Percentiles rank a stretch among this genome's conserved stretches.
Evolutionary conservation across 2,113 vertebrate species (phyloP).

Genomic region (Calidris pugnax): DNA sequence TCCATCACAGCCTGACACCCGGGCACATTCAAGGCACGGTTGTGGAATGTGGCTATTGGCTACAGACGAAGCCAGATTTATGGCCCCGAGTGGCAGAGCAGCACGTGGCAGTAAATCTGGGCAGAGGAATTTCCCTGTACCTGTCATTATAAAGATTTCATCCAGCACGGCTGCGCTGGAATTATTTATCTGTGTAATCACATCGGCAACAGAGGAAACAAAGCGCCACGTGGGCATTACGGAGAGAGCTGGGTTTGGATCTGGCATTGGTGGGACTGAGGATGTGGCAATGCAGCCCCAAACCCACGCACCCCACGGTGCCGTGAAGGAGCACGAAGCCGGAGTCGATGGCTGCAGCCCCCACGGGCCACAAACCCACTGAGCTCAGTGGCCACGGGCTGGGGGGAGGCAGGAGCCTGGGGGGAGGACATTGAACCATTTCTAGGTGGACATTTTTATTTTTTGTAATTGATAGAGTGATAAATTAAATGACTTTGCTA

Average conservation of each 20-base stretch:
- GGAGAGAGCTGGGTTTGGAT: neutral
- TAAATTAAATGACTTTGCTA: neutral
- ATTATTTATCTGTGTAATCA: neutral
- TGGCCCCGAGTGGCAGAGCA: neutral
- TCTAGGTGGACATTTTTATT: neutral
- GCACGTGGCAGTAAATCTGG: neutral
- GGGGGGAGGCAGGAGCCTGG: neutral
- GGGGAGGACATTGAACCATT: neutral
- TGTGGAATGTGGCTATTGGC: neutral
- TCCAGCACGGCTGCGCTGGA: neutral
- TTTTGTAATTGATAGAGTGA: neutral
- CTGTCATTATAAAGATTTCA: neutral
- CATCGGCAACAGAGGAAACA: neutral
- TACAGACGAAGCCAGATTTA: neutral
- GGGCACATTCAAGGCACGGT: neutral
- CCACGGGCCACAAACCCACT: fast-evolving
- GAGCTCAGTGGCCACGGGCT: fast-evolving
- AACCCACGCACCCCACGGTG: fast-evolving
- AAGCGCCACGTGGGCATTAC: neutral
- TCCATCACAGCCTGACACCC: neutral
- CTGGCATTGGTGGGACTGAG: neutral
- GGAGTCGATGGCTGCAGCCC: fast-evolving
- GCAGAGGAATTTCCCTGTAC: neutral
- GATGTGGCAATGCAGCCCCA: fast-evolving
- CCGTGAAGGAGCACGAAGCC: neutral